Percentiles rank a stretch among this genome's conserved stretches.
Conservation (phyloP, 2,888 invertebrate species). For the Aphodius sticticus region DNA sequence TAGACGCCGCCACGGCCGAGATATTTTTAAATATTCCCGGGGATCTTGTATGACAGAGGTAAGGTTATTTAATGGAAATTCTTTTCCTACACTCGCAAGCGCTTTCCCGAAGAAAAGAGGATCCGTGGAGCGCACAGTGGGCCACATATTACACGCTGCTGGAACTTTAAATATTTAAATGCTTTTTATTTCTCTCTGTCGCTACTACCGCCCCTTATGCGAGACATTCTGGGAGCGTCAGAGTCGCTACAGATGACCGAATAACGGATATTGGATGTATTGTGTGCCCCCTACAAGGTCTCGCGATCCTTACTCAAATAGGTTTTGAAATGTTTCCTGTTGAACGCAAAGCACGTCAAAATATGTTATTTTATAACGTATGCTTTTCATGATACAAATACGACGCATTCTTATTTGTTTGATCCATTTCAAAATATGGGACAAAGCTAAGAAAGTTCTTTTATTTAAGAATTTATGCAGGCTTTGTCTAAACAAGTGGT, state of each 20-base stretch:
- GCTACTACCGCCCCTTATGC: neutral
- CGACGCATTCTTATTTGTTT: too few species aligned
- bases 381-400: too few species aligned
- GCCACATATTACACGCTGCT: neutral
- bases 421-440: too few species aligned
- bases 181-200: neutral
- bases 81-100: neutral
- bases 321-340: too few species aligned
- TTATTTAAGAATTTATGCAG: too few species aligned
- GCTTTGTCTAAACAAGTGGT: too few species aligned
- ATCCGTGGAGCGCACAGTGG: neutral
- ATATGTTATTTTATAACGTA: too few species aligned
- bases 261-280: neutral
- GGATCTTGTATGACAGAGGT: neutral
- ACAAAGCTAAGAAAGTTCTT: too few species aligned
- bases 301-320: neutral
- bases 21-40: neutral
- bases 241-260: neutral
- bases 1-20: neutral
- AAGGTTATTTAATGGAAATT: neutral
- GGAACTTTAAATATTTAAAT: constrained; percentile 4
- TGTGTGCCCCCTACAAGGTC: neutral
- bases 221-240: neutral
- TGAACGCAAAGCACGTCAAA: too few species aligned
- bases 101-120: neutral